These are phyloP conservation scores for Semotilus atromaculatus DNA, from an alignment of 2,797 vertebrate species.

Conservation along the genomic window DNA sequence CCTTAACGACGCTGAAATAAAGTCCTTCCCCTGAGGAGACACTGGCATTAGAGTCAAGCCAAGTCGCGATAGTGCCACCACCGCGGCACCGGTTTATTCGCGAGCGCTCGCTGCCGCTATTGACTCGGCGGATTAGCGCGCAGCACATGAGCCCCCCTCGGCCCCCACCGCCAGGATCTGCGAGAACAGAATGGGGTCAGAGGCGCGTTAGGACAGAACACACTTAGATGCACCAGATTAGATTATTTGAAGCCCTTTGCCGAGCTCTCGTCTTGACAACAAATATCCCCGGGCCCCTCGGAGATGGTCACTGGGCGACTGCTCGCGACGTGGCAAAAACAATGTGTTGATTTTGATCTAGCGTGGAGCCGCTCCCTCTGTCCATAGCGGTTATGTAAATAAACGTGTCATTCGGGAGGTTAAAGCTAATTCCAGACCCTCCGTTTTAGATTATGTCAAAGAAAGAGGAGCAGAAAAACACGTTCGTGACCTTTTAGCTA, in stretches of 20 bases:
- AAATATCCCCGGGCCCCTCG: constrained; percentile 61
- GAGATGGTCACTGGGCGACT: constrained; percentile 59
- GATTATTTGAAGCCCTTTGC: constrained; percentile 64
- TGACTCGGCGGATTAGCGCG: constrained; percentile 62
- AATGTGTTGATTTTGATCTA: constrained; percentile 66
- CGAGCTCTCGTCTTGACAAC: constrained; percentile 65
- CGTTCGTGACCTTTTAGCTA: constrained; percentile 56
- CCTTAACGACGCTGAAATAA: constrained; percentile 54
- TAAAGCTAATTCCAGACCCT: constrained; percentile 66
- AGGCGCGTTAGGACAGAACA: constrained; percentile 61
- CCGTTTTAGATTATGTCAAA: constrained; percentile 62
- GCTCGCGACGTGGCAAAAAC: constrained; percentile 58
- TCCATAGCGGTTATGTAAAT: constrained; percentile 66
- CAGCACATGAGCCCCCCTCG: constrained; percentile 41
- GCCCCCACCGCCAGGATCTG: constrained; percentile 55
- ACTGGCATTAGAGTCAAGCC: constrained; percentile 59
- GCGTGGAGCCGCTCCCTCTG: constrained; percentile 52
- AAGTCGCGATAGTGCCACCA: constrained; percentile 59
- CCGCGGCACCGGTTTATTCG: constrained; percentile 59
- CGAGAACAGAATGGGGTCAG: constrained; percentile 71
- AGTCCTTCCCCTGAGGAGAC: constrained; percentile 57
- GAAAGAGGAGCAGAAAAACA: constrained; percentile 49
- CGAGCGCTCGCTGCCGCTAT: constrained; percentile 51
- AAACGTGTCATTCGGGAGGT: constrained; percentile 61
- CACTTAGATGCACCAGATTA: constrained; percentile 66